Evolutionary conservation across 2,113 vertebrate species (phyloP).

Genomic region (Perca flavescens): DNA sequence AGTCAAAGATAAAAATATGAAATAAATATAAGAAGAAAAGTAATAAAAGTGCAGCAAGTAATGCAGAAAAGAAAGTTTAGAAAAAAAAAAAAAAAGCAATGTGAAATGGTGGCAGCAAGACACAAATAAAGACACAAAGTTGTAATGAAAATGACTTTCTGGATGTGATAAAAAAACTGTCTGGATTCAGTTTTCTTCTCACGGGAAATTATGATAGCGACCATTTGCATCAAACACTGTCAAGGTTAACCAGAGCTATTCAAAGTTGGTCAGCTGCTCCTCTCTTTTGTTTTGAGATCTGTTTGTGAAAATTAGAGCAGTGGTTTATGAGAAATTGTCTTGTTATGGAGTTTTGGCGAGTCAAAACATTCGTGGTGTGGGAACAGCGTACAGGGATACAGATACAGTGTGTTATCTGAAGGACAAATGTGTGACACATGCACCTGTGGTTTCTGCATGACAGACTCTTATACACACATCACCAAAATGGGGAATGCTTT

Average conservation of each 20-base stretch:
- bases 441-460: neutral
- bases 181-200: conserved; percentile 35
- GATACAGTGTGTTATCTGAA: conserved; percentile 24
- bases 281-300: conserved; percentile 2
- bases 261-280: neutral
- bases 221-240: neutral
- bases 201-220: conserved; percentile 6
- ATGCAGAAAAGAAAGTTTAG: neutral
- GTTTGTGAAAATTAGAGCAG: neutral
- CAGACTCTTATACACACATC: neutral
- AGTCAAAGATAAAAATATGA: too few species aligned
- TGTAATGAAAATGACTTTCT: neutral
- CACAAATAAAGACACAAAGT: neutral
- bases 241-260: conserved; percentile 46
- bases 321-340: conserved; percentile 40
- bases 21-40: too few species aligned
- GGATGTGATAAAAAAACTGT: neutral
- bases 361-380: conserved; percentile 35
- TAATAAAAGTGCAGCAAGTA: too few species aligned
- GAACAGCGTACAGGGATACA: neutral
- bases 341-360: conserved; percentile 25
- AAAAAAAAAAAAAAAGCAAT: too few species aligned
- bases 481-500: conserved; percentile 4
- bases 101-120: too few species aligned
- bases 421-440: conserved; percentile 4